These are phyloP conservation scores for Dione juno DNA, from an alignment of 2,888 invertebrate species.

Conservation along the genomic window DNA sequence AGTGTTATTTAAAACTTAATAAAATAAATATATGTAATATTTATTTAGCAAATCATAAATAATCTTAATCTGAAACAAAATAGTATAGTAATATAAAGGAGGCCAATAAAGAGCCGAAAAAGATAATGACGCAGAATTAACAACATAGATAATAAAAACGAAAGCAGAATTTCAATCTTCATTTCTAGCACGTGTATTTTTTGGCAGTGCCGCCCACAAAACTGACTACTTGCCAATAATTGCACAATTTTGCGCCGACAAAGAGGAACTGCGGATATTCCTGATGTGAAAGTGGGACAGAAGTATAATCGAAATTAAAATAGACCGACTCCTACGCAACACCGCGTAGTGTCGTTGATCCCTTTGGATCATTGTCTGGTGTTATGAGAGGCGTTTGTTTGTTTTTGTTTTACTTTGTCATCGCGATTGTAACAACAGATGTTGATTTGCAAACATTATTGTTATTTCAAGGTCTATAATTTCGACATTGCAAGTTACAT, in stretches of 20 bases:
- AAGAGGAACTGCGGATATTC: slow-evolving; percentile 53
- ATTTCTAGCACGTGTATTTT: slow-evolving; percentile 65
- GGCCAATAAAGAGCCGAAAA: not conserved
- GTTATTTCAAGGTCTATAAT: not conserved
- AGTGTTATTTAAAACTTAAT: too few species aligned
- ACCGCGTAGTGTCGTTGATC: slow-evolving; percentile 74
- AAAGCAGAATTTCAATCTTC: slow-evolving; percentile 17
- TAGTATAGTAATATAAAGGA: not conserved
- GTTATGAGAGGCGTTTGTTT: slow-evolving; percentile 62
- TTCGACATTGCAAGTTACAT: not conserved
- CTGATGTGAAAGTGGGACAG: slow-evolving; percentile 49
- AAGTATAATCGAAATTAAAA: slow-evolving; percentile 69
- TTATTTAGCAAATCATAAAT: not conserved
- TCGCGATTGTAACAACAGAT: slow-evolving; percentile 22
- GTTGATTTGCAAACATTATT: slow-evolving; percentile 5
- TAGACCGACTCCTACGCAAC: slow-evolving; percentile 78
- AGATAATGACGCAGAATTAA: slow-evolving; percentile 9
- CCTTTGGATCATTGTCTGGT: slow-evolving; percentile 62
- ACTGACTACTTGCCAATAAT: slow-evolving; percentile 74
- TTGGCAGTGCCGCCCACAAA: slow-evolving; percentile 65
- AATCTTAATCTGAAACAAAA: not conserved
- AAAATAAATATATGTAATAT: too few species aligned
- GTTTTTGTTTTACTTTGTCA: slow-evolving; percentile 49
- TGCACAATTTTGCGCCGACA: slow-evolving; percentile 63
- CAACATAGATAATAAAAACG: slow-evolving; percentile 17